These are phyloP conservation scores for Archaeoteleia sp. DNA, from an alignment of 2,888 invertebrate genomes.

Conservation along the genomic window DNA sequence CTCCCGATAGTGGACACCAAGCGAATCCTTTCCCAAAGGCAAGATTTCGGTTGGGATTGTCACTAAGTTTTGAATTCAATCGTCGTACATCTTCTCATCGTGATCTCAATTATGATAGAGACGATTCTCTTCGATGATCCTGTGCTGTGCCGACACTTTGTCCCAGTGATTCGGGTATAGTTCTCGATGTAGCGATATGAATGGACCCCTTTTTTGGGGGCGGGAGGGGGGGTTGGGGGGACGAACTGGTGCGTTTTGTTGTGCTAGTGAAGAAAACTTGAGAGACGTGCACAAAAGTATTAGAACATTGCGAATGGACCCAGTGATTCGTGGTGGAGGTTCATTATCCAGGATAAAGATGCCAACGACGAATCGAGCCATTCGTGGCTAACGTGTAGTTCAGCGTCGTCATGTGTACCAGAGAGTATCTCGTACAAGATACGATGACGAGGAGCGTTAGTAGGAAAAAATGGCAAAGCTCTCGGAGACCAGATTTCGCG, in stretches of 20 bases:
- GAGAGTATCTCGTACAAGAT: constrained; percentile 8
- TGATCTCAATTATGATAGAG: constrained; percentile 32
- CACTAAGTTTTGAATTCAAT: constrained; percentile 13
- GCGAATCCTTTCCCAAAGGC: neutral
- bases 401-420: constrained; percentile 8
- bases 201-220: neutral
- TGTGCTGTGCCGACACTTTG: constrained; percentile 1
- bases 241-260: neutral
- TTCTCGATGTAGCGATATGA: neutral
- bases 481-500: constrained; percentile 7
- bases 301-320: constrained; percentile 14
- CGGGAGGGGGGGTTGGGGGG: neutral
- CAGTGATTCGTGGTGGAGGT: constrained; percentile 27
- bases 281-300: constrained; percentile 16
- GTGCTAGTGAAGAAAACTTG: constrained; percentile 11
- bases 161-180: neutral
- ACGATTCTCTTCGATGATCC: neutral
- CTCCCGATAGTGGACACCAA: neutral
- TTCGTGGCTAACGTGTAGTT: neutral
- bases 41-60: constrained; percentile 5
- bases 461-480: constrained; percentile 3
- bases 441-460: constrained; percentile 4
- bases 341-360: constrained; percentile 1
- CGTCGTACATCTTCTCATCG: constrained; percentile 19
- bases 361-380: neutral